Evolutionary conservation across 2,797 vertebrate species (phyloP), one percentile per base, ranked within the genome.

Genomic region (Sternotherus odoratus): DNA sequence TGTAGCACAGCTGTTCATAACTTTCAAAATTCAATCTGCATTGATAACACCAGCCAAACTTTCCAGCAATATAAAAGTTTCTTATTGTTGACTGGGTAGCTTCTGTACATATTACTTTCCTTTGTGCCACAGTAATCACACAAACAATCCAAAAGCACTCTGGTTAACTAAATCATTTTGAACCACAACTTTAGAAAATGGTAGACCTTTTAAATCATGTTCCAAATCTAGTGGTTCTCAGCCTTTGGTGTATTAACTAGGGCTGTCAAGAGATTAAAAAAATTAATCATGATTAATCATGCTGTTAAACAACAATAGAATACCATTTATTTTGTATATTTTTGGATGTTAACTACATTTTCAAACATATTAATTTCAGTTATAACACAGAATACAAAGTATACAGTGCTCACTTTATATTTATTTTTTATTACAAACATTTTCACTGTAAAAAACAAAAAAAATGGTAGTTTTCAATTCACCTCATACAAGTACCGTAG

Each of bases 131-230:
- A 77, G 78, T 94, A 96, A 91, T 85, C 84, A 82, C 80, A 87
- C 49, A 92, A 93, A 85, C 69, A 91, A 66, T 74, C n/a, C 12
- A 7, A 75, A 26, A 75, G 72, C 72, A 48, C 12, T 46, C 8
- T 28, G 43, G 72, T 16, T 46, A 75, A 48, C 72, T 16, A 46
- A 75, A 46, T 13, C 26, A 48, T 95, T 96, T 90, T 94, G 96
- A 96, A 84, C 94, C 95, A 89, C 90, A 94, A 92, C 92, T 94
- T 83, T 43, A 0, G 85, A 94, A 82, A 48, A 92, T 49, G 79
- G 75, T 48, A 94, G 80, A 23, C 82, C 91, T 91, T 84, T 43
- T 43, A 43, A 43, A 43, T 43, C 43, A 43, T 43, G 39, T 95
- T 86, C 89, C 87, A 77, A 48, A 0, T 30, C 53, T 53, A 80